phyloP scores from a whole-genome alignment of 2,888 invertebrate genomes.

The Chrysina gloriosa region DNA sequence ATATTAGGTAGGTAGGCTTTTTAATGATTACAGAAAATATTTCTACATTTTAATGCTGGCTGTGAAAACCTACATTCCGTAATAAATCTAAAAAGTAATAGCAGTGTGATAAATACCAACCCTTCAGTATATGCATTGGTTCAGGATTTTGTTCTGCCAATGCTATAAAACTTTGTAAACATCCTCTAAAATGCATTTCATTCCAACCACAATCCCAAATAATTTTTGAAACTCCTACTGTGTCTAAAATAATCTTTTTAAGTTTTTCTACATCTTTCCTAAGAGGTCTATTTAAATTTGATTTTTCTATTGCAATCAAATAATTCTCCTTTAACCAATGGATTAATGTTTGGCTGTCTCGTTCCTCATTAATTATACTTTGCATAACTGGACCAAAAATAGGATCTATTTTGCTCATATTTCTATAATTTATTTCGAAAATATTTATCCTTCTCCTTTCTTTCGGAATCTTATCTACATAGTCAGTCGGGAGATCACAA shows the following conservation, averaged over 20 bases:
- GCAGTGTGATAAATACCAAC: slow-evolving; percentile 61
- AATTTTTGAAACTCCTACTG: slow-evolving; percentile 71
- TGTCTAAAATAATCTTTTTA: slow-evolving; percentile 70
- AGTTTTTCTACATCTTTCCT: slow-evolving; percentile 81
- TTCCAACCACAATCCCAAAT: slow-evolving; percentile 90
- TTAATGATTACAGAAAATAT: too few species aligned
- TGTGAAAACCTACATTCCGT: too few species aligned
- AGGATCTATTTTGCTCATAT: slow-evolving; percentile 66
- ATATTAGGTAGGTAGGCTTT: too few species aligned
- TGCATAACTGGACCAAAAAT: slow-evolving; percentile 67
- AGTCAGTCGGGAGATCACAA: slow-evolving; percentile 88
- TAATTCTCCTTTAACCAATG: slow-evolving; percentile 82
- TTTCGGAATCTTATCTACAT: slow-evolving; percentile 79
- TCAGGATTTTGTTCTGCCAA: slow-evolving; percentile 80
- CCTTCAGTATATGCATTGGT: slow-evolving; percentile 75
- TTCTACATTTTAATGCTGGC: too few species aligned
- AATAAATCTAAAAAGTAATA: too few species aligned
- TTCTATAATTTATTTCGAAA: slow-evolving; percentile 58
- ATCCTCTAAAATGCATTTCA: slow-evolving; percentile 89
- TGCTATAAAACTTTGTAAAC: slow-evolving; percentile 84
- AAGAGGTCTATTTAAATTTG: slow-evolving; percentile 74
- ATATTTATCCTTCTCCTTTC: slow-evolving; percentile 24
- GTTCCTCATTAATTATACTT: slow-evolving; percentile 64
- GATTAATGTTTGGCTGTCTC: slow-evolving; percentile 62
- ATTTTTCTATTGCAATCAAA: slow-evolving; percentile 73